A percentile compares a stretch with the other conserved stretches of the same genome.
Conservation (phyloP, 23 tunicate species). For the Diplosoma virens region DNA sequence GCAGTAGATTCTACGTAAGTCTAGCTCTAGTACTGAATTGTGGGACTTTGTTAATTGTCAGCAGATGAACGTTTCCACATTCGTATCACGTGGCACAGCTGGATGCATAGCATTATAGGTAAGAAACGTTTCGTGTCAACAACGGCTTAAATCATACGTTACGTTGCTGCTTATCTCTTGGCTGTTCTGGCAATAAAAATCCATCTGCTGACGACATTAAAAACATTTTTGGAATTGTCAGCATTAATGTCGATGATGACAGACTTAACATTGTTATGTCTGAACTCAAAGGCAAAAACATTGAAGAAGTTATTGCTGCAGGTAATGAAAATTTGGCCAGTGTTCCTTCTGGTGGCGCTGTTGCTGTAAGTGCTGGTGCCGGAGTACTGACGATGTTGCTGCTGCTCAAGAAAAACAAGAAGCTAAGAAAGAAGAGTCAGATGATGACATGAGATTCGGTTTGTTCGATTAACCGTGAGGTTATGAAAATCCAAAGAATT, state of each 20-base stretch:
- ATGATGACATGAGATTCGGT: not conserved
- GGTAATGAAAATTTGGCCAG: constrained; percentile 80
- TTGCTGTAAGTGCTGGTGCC: constrained; percentile 33
- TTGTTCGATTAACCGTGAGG: too few species aligned
- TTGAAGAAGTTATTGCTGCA: constrained; percentile 82
- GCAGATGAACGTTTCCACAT: too few species aligned
- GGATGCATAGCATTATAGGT: too few species aligned
- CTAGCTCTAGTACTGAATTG: too few species aligned
- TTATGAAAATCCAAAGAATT: too few species aligned
- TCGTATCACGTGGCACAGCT: too few species aligned
- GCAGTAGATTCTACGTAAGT: too few species aligned
- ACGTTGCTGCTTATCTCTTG: constrained; percentile 89
- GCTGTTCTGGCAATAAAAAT: constrained; percentile 68
- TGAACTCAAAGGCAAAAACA: constrained; percentile 70
- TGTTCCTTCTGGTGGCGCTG: constrained; percentile 95
- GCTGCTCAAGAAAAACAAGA: constrained; percentile 60
- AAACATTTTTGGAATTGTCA: constrained; percentile 57
- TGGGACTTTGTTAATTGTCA: too few species aligned
- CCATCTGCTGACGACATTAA: constrained; percentile 75
- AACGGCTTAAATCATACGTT: constrained; percentile 86
- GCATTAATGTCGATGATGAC: constrained; percentile 81
- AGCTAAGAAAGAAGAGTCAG: not conserved
- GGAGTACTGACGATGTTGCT: constrained; percentile 52
- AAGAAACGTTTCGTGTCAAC: constrained; percentile 71
- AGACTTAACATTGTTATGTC: constrained; percentile 53